Conservation (phyloP, 2,797 vertebrate genomes). For the Tauraco hartlaubi region DNA sequence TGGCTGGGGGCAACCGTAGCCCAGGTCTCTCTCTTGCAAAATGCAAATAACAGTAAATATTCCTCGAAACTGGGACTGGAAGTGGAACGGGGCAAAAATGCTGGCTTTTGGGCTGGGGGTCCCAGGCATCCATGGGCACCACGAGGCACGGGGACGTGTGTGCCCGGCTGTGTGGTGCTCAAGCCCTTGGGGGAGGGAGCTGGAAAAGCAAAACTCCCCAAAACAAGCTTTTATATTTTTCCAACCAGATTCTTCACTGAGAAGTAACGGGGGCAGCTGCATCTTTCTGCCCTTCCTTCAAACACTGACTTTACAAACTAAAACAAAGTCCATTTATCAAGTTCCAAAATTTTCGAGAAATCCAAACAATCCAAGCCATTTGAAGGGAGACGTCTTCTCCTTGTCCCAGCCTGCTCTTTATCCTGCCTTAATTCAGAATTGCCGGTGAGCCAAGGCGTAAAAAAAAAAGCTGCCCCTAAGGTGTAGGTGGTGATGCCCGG, state of each 20-base stretch:
- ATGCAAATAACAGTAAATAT: not conserved
- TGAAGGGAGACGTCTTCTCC: not conserved
- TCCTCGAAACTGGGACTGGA: not conserved
- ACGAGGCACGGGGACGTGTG: no score
- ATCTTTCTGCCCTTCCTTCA: not conserved
- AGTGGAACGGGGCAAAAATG: not conserved
- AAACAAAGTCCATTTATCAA: not conserved
- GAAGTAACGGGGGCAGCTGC: not conserved
- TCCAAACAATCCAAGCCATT: not conserved
- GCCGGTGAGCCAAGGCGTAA: not conserved
- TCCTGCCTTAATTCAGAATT: not conserved
- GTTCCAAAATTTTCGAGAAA: not conserved
- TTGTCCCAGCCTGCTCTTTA: not conserved
- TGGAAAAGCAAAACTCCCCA: not conserved
- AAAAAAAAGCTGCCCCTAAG: not conserved
- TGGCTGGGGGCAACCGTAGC: not conserved
- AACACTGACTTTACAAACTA: not conserved
- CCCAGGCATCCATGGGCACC: accelerated
- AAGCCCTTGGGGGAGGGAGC: not conserved
- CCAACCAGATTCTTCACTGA: not conserved
- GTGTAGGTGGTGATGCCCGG: not conserved
- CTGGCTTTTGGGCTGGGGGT: not conserved
- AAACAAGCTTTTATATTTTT: not conserved
- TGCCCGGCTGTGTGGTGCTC: not conserved
- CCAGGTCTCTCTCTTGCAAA: not conserved